Percentiles rank a stretch among this genome's conserved stretches.
Evolutionary conservation across 2,888 invertebrate species (phyloP).

Genomic region (Aphodius granarius): DNA sequence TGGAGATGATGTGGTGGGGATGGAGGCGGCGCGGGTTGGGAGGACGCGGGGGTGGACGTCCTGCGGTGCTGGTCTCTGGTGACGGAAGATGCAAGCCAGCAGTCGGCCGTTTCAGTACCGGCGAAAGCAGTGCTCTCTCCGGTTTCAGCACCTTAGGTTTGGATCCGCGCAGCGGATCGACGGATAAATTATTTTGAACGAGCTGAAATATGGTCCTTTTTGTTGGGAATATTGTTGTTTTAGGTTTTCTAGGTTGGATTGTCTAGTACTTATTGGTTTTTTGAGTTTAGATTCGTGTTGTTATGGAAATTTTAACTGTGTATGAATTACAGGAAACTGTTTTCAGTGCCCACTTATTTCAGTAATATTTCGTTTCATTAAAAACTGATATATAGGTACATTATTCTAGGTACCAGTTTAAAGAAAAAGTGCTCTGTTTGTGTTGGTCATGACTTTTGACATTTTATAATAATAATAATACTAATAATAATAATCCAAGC

Average conservation of each 20-base stretch:
- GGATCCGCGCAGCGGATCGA: background rate
- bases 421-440: too few species aligned
- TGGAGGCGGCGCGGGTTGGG: conserved; percentile 34
- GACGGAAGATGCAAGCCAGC: conserved; percentile 39
- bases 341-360: too few species aligned
- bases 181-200: background rate
- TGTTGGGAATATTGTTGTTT: background rate
- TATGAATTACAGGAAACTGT: too few species aligned
- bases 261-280: too few species aligned
- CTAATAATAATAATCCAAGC: too few species aligned
- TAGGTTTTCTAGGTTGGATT: background rate
- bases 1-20: conserved; percentile 35
- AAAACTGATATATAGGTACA: too few species aligned
- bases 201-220: background rate
- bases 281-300: background rate
- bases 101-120: conserved; percentile 25
- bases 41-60: conserved; percentile 34
- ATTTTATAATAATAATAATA: too few species aligned
- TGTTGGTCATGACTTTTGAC: too few species aligned
- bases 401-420: too few species aligned
- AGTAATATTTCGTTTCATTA: too few species aligned
- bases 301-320: background rate
- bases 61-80: conserved; percentile 50
- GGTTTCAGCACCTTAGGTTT: background rate
- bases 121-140: conserved; percentile 18